Base-by-base conservation (phyloP, 2,888 invertebrate species). In the Nymphalis polychloros region DNA sequence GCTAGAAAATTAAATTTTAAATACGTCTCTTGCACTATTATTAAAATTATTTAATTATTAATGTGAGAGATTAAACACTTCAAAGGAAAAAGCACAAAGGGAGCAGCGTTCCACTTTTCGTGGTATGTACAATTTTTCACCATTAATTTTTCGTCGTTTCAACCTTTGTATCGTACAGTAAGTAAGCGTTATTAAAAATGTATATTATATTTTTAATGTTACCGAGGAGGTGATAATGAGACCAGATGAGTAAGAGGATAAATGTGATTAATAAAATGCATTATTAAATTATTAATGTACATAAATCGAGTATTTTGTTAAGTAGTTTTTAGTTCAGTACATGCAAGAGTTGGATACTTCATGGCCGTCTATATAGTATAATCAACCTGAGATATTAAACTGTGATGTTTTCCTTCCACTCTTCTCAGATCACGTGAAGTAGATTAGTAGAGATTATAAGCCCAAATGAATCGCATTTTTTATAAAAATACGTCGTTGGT, bases 1-100 rank as follows among this genome's bases (percentile, higher is more conserved):
- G 53, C 17, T 55, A 19, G 53, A 31, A 55, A 16, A 31, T 55
- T 55, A 16, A 27, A 27, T 31, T 17, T 55, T 31, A 27, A 55
- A 55, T 17, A 27, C 16, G 16, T 55, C 27, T 55, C 19, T 55
- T 31, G 17, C 27, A n/a, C 17, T 55, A 17, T 19, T 27, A 31
- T 55, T 55, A 55, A 55, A 55, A 55, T 31, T 27, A 27, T 55
- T 55, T 55, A 55, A 55, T 31, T 17, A 16, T 17, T 27, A 31
- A 55, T 55, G 19, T 19, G 31, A 17, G 27, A 27, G 27, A 27
- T 27, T 55, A 27, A 55, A 55, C 27, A 27, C 27, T 31, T 31
- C 53, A 55, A 55, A 55, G 53, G 53, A 55, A 55, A 55, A 55
- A 31, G 53, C 27, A 27, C 53, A 55, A 55, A 55, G 53, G 53